A percentile compares a stretch with the other conserved stretches of the same genome.
phyloP scores from a whole-genome alignment of 2,888 invertebrate genomes.

The Stramonita haemastoma region DNA sequence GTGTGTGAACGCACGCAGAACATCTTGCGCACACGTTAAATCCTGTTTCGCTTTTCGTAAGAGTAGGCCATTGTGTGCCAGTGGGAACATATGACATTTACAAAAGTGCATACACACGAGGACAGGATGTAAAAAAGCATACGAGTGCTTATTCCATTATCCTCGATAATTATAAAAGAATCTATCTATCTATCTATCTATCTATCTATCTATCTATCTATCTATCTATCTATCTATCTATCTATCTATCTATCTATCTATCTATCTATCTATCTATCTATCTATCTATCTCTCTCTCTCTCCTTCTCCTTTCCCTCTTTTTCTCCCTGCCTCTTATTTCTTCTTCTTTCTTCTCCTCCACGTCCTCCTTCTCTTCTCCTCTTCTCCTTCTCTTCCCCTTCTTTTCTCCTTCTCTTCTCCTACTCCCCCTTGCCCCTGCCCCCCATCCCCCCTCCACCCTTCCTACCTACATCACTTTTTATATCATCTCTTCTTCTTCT shows the following conservation, averaged over 20 bases:
- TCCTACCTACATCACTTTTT: background rate
- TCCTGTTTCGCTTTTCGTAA: too few relatives aligned
- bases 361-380: background rate
- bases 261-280: background rate
- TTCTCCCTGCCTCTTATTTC: constrained; percentile 3
- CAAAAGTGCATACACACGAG: too few relatives aligned
- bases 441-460: background rate
- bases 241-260: background rate
- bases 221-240: background rate
- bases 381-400: background rate
- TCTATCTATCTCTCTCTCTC: background rate
- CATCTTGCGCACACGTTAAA: too few relatives aligned
- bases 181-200: too few relatives aligned
- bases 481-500: too few relatives aligned
- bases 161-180: too few relatives aligned
- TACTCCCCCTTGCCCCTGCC: background rate
- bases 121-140: too few relatives aligned
- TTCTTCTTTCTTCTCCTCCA: background rate
- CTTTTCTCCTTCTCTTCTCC: constrained; percentile 19
- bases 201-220: background rate
- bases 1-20: too few relatives aligned
- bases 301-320: background rate
- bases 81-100: too few relatives aligned
- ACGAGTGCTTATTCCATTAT: too few relatives aligned
- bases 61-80: too few relatives aligned